Evolutionary conservation across 1,140 invertebrate species (phyloP), one percentile per base, ranked within the genome.

Genomic region (Anastrepha obliqua): DNA sequence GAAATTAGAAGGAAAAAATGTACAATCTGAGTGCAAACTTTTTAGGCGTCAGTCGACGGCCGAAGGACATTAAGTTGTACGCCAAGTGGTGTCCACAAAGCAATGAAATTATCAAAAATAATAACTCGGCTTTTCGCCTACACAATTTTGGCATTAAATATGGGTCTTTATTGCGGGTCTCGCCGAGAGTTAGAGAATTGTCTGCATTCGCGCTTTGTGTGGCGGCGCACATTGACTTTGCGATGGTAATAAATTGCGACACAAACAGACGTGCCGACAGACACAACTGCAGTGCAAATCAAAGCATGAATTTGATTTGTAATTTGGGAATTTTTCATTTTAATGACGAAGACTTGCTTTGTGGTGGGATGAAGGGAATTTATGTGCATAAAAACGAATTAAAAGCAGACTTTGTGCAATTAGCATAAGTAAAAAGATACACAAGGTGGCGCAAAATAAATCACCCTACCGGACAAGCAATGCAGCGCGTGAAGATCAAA

Each of bases 201-300:
- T 86, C 59, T 86, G 85, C 59, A 81, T 55, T 86, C 62, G 51
- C 29, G 59, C 59, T 62, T 60, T 85, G 51, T 85, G 51, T 60
- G 20, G 81, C 29, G 8, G 17, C 13, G 29, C 42, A 7, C 42
- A 74, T 9, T 39, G 81, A 7, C 81, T 85, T 85, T 86, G 85
- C 51, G 29, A 86, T 86, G 85, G 55, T 86, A 86, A 86, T 86
- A 86, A 86, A 59, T 86, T 81, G 74, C 74, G 74, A 81, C 74
- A 55, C 74, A 81, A 81, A 81, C 74, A 81, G 74, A 81, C 6
- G 74, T 5, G 47, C 44, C 17, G 74, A 58, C 51, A 51, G 20
- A 58, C 74, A 81, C 74, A 81, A 81, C 74, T 81, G 74, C 74
- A 81, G 74, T 81, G 47, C 0, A 81, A 81, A 81, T 81, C 42